Base-by-base conservation (phyloP, 2,888 invertebrate species). In the Yponomeuta cagnagella region DNA sequence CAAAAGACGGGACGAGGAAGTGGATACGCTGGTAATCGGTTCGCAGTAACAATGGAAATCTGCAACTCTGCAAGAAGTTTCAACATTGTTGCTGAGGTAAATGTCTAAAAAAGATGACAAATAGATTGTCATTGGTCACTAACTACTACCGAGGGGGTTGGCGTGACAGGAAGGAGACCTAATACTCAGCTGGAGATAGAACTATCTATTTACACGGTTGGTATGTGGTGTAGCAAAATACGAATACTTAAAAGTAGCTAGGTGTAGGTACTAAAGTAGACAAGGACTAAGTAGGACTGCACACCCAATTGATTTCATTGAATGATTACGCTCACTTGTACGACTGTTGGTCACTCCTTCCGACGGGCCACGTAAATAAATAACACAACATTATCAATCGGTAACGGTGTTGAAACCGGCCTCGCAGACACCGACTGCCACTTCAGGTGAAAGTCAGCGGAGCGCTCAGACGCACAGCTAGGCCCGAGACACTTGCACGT, bases 361-460 rank as follows among this genome's bases (percentile, higher is more conserved):
- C 82, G 85, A 83, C 43, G 43, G 43, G 9, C 15, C 52, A 58
- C 52, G 52, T 58, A 58, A 58, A 58, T 58, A 58, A 58, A 58
- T 58, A 58, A 58, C 52, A 58, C 52, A 58, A 83, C 78, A 81
- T 75, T 81, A 86, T 82, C 68, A 68, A 89, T 88, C 88, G 85
- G 82, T 85, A 89, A 86, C 88, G 86, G 88, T 87, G 86, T 81
- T 80, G 81, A 82, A 84, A 84, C 86, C 85, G 87, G 87, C 87
- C 86, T 80, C 82, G 77, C 74, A 82, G 84, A 80, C 84, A 83
- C 80, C 81, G 83, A 75, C 82, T 77, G 15, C 15, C 52, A 43
- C 52, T 58, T 15, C 70, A 70, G 84, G 90, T 90, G 91, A 92
- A 91, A 92, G 91, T 90, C 83, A 9, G 12, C 65, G 23, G 30